These are phyloP conservation scores for Talpa occidentalis DNA, from an alignment of 2,113 vertebrate genomes.

Conservation along the genomic window DNA sequence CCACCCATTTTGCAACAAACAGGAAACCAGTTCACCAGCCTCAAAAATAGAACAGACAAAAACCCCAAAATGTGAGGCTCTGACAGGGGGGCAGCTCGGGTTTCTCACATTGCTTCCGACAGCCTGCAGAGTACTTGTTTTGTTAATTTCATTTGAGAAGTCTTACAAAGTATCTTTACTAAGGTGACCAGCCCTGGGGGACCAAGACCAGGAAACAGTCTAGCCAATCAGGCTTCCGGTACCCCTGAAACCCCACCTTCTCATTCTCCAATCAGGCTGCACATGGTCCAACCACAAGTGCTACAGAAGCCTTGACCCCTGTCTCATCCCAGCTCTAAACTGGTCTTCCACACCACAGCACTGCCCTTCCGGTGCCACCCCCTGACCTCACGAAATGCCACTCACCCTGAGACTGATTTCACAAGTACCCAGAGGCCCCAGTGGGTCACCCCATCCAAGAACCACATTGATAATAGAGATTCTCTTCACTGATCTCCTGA, in stretches of 20 bases:
- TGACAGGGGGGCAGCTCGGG: slow-evolving; percentile 61
- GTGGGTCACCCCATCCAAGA: background rate
- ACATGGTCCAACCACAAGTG: background rate
- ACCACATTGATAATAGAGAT: background rate
- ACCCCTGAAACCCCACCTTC: background rate
- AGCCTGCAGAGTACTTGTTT: slow-evolving; percentile 5
- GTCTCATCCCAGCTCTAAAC: background rate
- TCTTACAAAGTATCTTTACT: slow-evolving; percentile 17
- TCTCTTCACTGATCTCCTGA: background rate
- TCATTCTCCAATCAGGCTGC: background rate
- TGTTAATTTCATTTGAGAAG: background rate
- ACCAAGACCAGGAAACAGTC: background rate
- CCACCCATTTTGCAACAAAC: slow-evolving; percentile 72
- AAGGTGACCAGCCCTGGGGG: background rate
- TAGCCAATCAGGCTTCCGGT: background rate
- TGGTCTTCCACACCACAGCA: background rate
- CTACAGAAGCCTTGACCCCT: background rate
- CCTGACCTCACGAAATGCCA: background rate
- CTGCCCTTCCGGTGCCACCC: background rate
- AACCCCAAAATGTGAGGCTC: slow-evolving; percentile 64
- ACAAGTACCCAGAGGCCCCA: background rate
- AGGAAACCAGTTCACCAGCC: slow-evolving; percentile 76
- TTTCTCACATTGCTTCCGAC: slow-evolving; percentile 72
- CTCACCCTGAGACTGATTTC: background rate
- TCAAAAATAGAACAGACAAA: slow-evolving; percentile 75